Percentiles rank a stretch among this genome's conserved stretches.
Evolutionary conservation across 1,140 invertebrate genomes (phyloP).

Genomic region (Orchesella cincta): DNA sequence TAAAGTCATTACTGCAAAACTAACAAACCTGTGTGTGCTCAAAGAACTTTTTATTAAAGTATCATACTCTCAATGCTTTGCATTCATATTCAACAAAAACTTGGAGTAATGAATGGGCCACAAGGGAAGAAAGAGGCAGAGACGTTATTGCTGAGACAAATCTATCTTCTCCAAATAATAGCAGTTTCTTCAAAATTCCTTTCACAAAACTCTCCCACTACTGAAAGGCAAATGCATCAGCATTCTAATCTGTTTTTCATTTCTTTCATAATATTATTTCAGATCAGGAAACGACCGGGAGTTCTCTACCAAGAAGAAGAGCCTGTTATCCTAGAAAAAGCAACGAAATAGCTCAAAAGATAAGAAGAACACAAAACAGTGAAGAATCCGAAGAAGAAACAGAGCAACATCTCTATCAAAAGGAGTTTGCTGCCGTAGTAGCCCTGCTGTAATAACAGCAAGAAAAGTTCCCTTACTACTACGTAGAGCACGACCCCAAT

Average conservation of each 20-base stretch:
- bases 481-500: no score
- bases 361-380: neutral
- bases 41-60: no score
- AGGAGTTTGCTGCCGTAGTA: no score
- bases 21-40: neutral
- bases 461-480: no score
- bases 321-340: neutral
- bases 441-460: conserved; percentile 1
- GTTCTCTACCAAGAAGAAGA: neutral
- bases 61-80: no score
- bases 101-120: conserved; percentile 16
- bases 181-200: conserved; percentile 6
- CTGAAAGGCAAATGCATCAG: conserved; percentile 1
- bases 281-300: conserved; percentile 14
- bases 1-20: neutral
- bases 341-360: neutral
- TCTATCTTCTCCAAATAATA: conserved; percentile 18
- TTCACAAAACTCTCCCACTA: conserved; percentile 19
- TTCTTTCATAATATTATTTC: conserved; percentile 31
- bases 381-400: neutral
- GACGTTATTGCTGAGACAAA: conserved; percentile 7
- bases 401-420: conserved; percentile 16
- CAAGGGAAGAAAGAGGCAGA: conserved; percentile 11
- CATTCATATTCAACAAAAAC: neutral
- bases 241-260: conserved; percentile 33